Evolutionary conservation across 2,113 vertebrate species (phyloP).

Genomic region (Bettongia penicillata): DNA sequence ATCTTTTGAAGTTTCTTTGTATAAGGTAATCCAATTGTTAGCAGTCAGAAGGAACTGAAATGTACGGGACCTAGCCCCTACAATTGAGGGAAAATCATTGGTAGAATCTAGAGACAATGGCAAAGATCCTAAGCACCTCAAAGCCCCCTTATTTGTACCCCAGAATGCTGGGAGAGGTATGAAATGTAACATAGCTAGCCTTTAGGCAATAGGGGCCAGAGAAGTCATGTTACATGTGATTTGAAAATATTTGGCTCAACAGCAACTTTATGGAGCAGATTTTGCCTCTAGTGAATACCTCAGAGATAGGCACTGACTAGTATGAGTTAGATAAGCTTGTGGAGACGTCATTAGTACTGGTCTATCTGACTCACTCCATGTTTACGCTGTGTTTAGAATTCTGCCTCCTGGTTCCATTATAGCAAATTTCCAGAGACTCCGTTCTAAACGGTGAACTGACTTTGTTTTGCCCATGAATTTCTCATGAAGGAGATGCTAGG

Average conservation of each 20-base stretch:
- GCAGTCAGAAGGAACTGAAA: not conserved
- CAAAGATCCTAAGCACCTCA: not conserved
- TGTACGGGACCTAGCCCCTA: not conserved
- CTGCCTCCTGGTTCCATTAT: not conserved
- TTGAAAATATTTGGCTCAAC: slow-evolving; percentile 90
- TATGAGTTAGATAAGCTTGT: not conserved
- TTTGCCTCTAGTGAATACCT: not conserved
- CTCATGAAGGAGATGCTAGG: slow-evolving; percentile 26
- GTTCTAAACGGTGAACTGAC: not conserved
- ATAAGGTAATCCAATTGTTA: not conserved
- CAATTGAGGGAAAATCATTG: not conserved
- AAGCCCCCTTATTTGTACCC: not conserved
- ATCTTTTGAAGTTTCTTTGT: not conserved
- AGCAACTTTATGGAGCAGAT: slow-evolving; percentile 91
- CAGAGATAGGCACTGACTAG: not conserved
- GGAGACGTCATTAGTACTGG: not conserved
- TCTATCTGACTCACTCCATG: no score
- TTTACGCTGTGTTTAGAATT: not conserved
- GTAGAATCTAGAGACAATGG: not conserved
- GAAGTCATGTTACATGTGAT: slow-evolving; percentile 77
- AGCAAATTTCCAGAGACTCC: not conserved
- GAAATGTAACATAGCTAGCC: not conserved
- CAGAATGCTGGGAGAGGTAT: not conserved
- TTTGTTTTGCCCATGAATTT: not conserved
- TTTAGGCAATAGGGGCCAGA: not conserved